Conservation (phyloP, 2,888 invertebrate genomes). For the Nephrotoma flavescens region DNA sequence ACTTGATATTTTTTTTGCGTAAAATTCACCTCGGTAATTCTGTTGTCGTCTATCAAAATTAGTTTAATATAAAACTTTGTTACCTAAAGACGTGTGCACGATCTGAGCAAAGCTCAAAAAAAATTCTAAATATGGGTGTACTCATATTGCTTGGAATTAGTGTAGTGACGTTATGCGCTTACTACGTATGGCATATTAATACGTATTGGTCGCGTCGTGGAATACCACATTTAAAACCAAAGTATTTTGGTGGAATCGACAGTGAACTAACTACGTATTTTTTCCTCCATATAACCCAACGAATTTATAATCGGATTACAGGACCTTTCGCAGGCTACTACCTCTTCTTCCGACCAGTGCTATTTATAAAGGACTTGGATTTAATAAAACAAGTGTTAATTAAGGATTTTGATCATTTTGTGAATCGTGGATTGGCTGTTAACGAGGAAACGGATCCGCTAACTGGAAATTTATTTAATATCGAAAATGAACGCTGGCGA, state of each 20-base stretch:
- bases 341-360: constrained; percentile 38
- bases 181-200: neutral
- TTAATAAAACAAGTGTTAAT: constrained; percentile 40
- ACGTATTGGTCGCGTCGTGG: neutral
- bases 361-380: constrained; percentile 40
- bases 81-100: neutral
- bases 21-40: neutral
- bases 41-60: neutral
- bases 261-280: neutral
- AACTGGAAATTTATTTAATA: constrained; percentile 39
- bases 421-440: constrained; percentile 39
- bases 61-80: neutral
- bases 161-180: neutral
- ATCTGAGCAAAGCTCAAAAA: too few relatives aligned
- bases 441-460: constrained; percentile 40
- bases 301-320: neutral
- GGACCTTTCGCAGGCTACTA: constrained; percentile 32
- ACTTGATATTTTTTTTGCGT: too few relatives aligned
- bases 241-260: neutral
- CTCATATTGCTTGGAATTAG: neutral
- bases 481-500: constrained; percentile 42
- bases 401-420: constrained; percentile 43
- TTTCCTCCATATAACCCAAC: neutral
- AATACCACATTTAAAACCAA: neutral
- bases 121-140: neutral